A percentile compares a stretch with the other conserved stretches of the same genome.
Conservation (phyloP, 2,888 invertebrate genomes). For the Caenorhabditis angaria region DNA sequence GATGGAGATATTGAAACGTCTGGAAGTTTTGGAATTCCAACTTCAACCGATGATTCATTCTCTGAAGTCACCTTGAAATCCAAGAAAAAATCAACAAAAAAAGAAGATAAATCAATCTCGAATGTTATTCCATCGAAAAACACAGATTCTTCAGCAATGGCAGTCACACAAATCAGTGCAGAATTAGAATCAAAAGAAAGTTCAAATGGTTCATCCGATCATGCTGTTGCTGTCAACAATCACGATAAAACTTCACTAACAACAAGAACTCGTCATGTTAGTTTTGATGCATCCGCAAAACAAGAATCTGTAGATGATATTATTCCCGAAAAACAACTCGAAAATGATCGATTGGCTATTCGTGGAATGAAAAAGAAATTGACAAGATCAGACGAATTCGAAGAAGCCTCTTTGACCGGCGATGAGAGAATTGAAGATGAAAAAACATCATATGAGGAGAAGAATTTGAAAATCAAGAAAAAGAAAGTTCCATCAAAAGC, state of each 20-base stretch:
- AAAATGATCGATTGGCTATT: constrained; percentile 22
- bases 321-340: constrained; percentile 23
- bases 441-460: constrained; percentile 28
- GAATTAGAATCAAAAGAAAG: not conserved
- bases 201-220: not conserved
- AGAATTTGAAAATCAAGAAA: constrained; percentile 19
- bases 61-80: constrained; percentile 1
- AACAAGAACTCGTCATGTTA: constrained; percentile 29
- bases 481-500: constrained; percentile 5
- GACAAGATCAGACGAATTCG: constrained; percentile 12
- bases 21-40: constrained; percentile 3
- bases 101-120: constrained; percentile 13
- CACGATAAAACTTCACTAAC: constrained; percentile 31
- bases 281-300: constrained; percentile 36
- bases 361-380: constrained; percentile 31
- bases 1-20: not conserved
- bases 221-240: constrained; percentile 13
- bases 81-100: not conserved
- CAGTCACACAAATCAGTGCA: not conserved
- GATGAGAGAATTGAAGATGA: constrained; percentile 11
- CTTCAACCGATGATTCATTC: not conserved
- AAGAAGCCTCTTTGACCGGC: not conserved
- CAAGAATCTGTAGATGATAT: constrained; percentile 33
- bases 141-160: not conserved
- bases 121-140: not conserved